Conservation (phyloP, 2,113 vertebrate species). For the Uria aalge region DNA sequence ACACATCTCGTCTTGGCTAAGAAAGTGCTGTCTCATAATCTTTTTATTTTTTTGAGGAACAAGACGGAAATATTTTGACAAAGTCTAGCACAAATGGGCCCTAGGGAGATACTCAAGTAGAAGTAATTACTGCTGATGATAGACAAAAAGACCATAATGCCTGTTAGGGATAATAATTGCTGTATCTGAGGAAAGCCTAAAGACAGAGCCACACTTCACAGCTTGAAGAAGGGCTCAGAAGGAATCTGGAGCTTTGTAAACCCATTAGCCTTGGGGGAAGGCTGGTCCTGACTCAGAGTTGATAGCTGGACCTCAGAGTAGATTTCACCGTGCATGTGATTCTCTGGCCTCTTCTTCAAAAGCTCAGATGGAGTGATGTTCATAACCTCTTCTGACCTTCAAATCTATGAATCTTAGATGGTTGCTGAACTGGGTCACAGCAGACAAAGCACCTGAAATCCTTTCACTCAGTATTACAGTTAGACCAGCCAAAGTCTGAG, state of each 20-base stretch:
- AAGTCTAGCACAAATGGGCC: neutral
- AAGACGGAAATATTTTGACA: neutral
- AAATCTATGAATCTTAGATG: neutral
- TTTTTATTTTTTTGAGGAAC: neutral
- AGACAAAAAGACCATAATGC: neutral
- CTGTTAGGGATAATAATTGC: neutral
- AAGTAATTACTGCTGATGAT: neutral
- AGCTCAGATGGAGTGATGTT: neutral
- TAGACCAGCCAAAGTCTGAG: neutral
- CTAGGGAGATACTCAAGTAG: neutral
- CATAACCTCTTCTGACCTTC: neutral
- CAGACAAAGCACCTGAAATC: neutral
- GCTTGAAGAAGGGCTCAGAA: neutral
- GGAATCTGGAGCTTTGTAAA: neutral
- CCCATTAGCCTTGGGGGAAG: neutral
- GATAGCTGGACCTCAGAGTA: neutral
- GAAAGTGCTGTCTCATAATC: neutral
- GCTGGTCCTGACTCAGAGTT: neutral
- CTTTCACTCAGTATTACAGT: neutral
- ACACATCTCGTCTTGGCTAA: neutral
- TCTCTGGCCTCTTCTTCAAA: neutral
- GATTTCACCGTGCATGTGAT: neutral
- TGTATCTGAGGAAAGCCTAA: neutral
- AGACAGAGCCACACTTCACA: neutral
- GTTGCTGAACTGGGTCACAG: no score